Evolutionary conservation across 1,140 invertebrate species (phyloP), one percentile per base, ranked within the genome.

Genomic region (Gonatopus flavifemur): DNA sequence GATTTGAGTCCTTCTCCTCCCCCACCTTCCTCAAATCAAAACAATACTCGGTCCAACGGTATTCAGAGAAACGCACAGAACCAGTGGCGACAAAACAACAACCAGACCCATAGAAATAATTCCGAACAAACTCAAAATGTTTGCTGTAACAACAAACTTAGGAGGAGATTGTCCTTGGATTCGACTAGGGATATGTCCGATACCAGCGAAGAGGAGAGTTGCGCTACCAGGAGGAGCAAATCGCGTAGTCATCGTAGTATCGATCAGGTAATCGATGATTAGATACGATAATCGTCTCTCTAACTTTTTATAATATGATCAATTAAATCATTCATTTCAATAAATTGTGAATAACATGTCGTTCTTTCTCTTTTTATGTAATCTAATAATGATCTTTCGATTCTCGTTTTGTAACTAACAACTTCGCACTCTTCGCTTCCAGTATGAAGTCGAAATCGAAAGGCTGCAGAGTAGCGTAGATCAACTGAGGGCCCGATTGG

Each of bases 401-500:
- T 32, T 49, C 22, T 36, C 43, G 20, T 53, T 25, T 52, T 64
- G 74, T 77, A 67, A 77, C 74, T 77, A 78, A 76, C 74, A 71
- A 51, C 42, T 30, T 48, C 56, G 59, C 58, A 66, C 55, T 70
- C 57, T 70, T 71, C 55, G 55, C 69, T 78, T 75, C 53, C 71
- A 83, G 79, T 84, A 83, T 61, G 86, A 90, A 74, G 83, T 87
- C 49, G 88, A 91, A 80, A 90, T 91, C 60, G 84, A 89, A 77
- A 81, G 87, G 74, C 75, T 91, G 67, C 88, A 89, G 67, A 82
- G 83, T 65, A 88, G 86, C 50, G 85, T 90, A 52, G 88, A 91
- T 64, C 76, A 85, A 57, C 68, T 90, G 48, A 83, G 88, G 64
- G 62, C 81, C 28, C 68, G 71, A 53, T 67, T 73, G 57, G 68